These are phyloP conservation scores for Epicampocera succincta DNA, from an alignment of 2,888 invertebrate species.

Conservation along the genomic window DNA sequence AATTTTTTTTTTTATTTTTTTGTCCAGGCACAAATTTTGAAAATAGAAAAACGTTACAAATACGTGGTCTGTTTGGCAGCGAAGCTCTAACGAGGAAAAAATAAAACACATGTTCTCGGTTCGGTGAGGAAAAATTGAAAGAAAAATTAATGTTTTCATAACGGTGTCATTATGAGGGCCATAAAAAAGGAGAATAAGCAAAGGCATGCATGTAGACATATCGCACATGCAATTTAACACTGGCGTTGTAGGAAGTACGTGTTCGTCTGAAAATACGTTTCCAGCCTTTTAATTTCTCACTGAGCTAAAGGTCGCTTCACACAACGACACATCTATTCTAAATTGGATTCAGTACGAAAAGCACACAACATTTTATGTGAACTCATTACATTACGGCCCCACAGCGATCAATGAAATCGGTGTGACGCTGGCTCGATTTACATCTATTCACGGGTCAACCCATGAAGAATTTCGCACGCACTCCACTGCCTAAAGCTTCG, in stretches of 20 bases:
- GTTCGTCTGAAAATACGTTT: slow-evolving; percentile 1
- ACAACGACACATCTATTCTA: too few relatives aligned
- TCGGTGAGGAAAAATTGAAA: slow-evolving; percentile 24
- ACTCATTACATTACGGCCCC: too few relatives aligned
- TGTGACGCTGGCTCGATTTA: too few relatives aligned
- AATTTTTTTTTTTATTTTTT: slow-evolving; percentile 9
- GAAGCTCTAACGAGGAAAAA: not conserved
- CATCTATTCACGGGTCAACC: too few relatives aligned
- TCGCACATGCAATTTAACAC: too few relatives aligned
- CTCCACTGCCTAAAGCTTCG: too few relatives aligned
- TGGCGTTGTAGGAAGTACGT: not conserved
- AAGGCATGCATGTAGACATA: not conserved
- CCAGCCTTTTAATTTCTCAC: not conserved
- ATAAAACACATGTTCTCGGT: slow-evolving; percentile 52
- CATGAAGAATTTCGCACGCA: too few relatives aligned
- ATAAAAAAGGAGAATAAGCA: slow-evolving; percentile 6
- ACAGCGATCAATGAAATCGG: too few relatives aligned
- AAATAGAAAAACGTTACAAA: slow-evolving; percentile 21
- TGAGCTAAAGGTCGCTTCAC: too few relatives aligned
- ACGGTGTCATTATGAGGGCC: slow-evolving; percentile 33
- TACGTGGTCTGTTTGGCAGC: slow-evolving; percentile 51
- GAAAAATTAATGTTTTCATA: slow-evolving; percentile 48
- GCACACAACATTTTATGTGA: too few relatives aligned
- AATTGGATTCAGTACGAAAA: too few relatives aligned
- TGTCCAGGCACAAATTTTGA: slow-evolving; percentile 24